Conservation (phyloP, 2,113 vertebrate species). For the Copsychus sechellarum region DNA sequence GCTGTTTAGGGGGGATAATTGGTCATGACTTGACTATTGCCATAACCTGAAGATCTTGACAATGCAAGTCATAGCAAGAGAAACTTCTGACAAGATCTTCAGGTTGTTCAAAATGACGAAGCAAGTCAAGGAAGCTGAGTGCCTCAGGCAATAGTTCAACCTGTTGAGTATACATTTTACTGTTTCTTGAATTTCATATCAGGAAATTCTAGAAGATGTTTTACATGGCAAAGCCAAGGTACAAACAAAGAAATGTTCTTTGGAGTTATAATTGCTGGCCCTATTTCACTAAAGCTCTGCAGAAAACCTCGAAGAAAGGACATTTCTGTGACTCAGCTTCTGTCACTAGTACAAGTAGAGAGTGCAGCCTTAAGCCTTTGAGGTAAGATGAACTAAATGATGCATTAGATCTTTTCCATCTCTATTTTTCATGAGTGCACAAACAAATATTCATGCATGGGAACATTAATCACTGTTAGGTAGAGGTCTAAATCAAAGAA, state of each 20-base stretch:
- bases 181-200: not conserved
- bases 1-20: not conserved
- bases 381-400: not conserved
- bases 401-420: not conserved
- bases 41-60: not conserved
- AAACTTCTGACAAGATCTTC: not conserved
- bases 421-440: slow-evolving; percentile 22
- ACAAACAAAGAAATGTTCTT: not conserved
- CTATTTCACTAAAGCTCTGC: not conserved
- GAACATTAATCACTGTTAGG: slow-evolving; percentile 34
- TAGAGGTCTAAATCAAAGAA: slow-evolving; percentile 35
- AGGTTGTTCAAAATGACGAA: not conserved
- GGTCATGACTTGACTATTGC: not conserved
- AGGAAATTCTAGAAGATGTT: not conserved
- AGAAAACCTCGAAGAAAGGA: not conserved
- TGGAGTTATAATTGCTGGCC: not conserved
- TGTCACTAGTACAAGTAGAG: not conserved
- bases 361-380: not conserved
- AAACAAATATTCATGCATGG: slow-evolving; percentile 23
- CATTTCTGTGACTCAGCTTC: not conserved
- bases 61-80: not conserved
- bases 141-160: not conserved
- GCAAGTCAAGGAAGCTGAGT: not conserved
- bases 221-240: not conserved
- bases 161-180: not conserved